A percentile compares a stretch with the other conserved stretches of the same genome.
phyloP scores from a whole-genome alignment of 2,113 vertebrate genomes.

The Hemiscyllium ocellatum region DNA sequence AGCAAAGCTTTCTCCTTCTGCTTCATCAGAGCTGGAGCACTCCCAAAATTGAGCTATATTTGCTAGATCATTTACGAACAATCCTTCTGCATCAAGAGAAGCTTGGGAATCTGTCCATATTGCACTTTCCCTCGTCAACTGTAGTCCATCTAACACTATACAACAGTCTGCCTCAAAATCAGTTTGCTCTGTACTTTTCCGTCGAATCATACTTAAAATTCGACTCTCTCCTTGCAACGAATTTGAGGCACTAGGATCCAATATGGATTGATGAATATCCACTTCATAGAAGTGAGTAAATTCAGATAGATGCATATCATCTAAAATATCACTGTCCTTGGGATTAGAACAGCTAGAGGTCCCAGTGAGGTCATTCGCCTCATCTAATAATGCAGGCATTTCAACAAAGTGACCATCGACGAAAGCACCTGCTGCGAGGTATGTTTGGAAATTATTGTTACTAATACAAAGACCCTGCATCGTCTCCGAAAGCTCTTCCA shows the following conservation, averaged over 20 bases:
- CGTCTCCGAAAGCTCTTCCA: constrained; percentile 73
- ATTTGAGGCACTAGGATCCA: constrained; percentile 99
- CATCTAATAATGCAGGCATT: constrained; percentile 78
- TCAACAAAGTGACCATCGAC: constrained; percentile 96
- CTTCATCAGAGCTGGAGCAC: constrained; percentile 88
- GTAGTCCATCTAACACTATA: constrained; percentile 92
- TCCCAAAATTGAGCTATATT: constrained; percentile 93
- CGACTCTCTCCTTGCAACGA: constrained; percentile 91
- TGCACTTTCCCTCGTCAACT: constrained; percentile 98
- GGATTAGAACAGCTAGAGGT: constrained; percentile 85
- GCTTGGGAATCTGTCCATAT: constrained; percentile 87
- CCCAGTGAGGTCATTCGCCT: constrained; percentile 77
- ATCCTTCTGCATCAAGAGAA: constrained; percentile 76
- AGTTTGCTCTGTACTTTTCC: constrained; percentile 84
- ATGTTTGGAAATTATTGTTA: constrained; percentile 74
- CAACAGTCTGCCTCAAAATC: constrained; percentile 92
- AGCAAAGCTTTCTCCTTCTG: constrained; percentile 87
- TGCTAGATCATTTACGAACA: constrained; percentile 82
- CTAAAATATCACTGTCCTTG: constrained; percentile 84
- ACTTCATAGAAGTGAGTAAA: constrained; percentile 99
- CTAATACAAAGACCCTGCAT: constrained; percentile 82
- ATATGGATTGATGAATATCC: constrained; percentile 99
- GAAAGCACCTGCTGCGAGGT: constrained; percentile 92
- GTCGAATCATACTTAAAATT: constrained; percentile 98
- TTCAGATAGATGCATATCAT: constrained; percentile 98